Conservation (phyloP, 2,113 vertebrate genomes). For the Ploceus nigricollis region DNA sequence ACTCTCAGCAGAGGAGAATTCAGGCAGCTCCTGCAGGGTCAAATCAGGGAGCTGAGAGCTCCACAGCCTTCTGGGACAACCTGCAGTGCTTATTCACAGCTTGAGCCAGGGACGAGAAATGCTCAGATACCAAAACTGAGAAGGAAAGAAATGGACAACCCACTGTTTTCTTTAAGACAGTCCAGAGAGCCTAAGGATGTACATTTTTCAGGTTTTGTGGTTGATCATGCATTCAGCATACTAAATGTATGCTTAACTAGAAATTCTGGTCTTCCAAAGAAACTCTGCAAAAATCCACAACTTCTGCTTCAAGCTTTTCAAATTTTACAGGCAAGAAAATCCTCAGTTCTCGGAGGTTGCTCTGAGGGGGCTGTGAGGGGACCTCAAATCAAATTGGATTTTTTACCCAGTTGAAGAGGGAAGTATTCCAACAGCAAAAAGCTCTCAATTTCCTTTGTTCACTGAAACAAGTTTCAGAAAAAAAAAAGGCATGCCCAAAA, state of each 20-base stretch:
- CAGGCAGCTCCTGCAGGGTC: slow-evolving; percentile 10
- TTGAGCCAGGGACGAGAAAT: background rate
- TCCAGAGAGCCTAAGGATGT: background rate
- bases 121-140: background rate
- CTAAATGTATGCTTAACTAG: background rate
- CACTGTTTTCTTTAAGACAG: background rate
- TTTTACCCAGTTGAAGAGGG: background rate
- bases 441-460: background rate
- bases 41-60: background rate
- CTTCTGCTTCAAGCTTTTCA: background rate
- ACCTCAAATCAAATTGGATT: background rate
- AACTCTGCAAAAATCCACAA: background rate
- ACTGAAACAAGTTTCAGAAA: background rate
- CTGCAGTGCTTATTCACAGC: background rate
- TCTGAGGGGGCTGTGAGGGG: background rate
- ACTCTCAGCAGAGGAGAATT: slow-evolving; percentile 11
- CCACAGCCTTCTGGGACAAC: background rate
- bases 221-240: background rate
- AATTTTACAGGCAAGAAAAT: background rate
- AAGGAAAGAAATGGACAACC: background rate
- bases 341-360: background rate
- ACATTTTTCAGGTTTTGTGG: background rate
- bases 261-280: background rate
- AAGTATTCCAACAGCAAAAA: background rate
- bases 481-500: background rate